Percentiles rank a stretch among this genome's conserved stretches.
These are phyloP conservation scores for Antedon bifida DNA, from an alignment of 35 echinoderm and acorn worm species.

Conservation along the genomic window DNA sequence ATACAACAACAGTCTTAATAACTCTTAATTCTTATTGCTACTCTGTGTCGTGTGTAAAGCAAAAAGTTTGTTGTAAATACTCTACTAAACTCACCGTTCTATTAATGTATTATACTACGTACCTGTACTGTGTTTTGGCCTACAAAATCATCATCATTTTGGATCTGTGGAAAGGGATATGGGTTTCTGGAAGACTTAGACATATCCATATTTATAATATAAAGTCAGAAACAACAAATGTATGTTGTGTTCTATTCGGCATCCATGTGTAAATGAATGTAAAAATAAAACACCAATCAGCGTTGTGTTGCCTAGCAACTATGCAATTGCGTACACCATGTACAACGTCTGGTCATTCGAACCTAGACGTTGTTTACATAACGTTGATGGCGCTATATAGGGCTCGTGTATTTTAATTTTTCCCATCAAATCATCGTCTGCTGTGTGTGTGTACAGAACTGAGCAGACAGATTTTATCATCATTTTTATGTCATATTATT, in stretches of 20 bases:
- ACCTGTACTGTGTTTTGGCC: constrained; percentile 6
- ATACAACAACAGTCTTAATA: too few species aligned
- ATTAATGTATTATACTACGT: too few species aligned
- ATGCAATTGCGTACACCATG: neutral
- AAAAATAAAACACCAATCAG: neutral
- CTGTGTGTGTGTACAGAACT: too few species aligned
- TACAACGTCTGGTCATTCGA: neutral
- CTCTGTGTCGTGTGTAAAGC: too few species aligned
- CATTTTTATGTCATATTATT: too few species aligned
- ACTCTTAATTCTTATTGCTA: too few species aligned
- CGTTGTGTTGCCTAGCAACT: neutral
- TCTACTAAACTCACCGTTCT: too few species aligned
- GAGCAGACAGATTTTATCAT: too few species aligned
- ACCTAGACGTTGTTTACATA: neutral
- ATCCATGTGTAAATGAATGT: too few species aligned
- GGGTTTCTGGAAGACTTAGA: constrained; percentile 58
- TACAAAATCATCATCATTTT: constrained; percentile 81
- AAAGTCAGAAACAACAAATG: too few species aligned
- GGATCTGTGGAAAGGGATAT: constrained; percentile 69
- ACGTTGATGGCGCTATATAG: neutral
- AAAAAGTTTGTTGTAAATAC: too few species aligned
- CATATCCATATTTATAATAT: constrained; percentile 12
- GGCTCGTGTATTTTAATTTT: neutral
- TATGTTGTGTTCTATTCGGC: too few species aligned
- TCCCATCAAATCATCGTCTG: neutral